phyloP scores from a whole-genome alignment of 1,140 invertebrate species.

The Watersipora subatra region DNA sequence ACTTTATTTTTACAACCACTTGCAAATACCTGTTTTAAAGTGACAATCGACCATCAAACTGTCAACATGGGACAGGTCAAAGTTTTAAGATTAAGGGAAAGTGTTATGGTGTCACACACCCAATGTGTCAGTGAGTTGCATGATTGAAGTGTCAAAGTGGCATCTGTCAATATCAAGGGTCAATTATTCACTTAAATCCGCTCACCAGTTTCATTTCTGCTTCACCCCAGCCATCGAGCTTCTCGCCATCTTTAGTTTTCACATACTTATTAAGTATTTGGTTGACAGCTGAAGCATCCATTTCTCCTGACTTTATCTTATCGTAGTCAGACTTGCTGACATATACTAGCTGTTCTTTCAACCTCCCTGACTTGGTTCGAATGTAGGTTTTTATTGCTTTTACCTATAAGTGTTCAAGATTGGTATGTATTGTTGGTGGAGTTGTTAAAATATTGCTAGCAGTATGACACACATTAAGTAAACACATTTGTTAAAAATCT shows the following conservation, averaged over 20 bases:
- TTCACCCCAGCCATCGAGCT: slow-evolving; percentile 33
- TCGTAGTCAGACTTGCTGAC: slow-evolving; percentile 35
- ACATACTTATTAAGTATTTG: slow-evolving; percentile 27
- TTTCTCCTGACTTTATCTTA: slow-evolving; percentile 24
- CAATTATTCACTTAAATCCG: neutral
- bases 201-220: slow-evolving; percentile 28
- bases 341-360: slow-evolving; percentile 33
- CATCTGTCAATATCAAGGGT: neutral
- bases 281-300: slow-evolving; percentile 21
- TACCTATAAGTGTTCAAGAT: slow-evolving; percentile 10
- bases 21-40: too few relatives aligned
- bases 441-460: neutral
- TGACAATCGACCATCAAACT: too few relatives aligned
- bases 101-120: neutral
- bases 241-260: slow-evolving; percentile 22
- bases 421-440: neutral
- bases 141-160: neutral
- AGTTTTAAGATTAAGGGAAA: neutral
- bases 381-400: slow-evolving; percentile 35
- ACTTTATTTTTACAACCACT: too few relatives aligned
- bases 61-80: neutral
- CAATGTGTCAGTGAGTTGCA: neutral
- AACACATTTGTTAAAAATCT: neutral
- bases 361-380: slow-evolving; percentile 33
- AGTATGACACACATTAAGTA: neutral